Base-by-base conservation (phyloP, 2,113 vertebrate species). In the Scartelaos histophorus region DNA sequence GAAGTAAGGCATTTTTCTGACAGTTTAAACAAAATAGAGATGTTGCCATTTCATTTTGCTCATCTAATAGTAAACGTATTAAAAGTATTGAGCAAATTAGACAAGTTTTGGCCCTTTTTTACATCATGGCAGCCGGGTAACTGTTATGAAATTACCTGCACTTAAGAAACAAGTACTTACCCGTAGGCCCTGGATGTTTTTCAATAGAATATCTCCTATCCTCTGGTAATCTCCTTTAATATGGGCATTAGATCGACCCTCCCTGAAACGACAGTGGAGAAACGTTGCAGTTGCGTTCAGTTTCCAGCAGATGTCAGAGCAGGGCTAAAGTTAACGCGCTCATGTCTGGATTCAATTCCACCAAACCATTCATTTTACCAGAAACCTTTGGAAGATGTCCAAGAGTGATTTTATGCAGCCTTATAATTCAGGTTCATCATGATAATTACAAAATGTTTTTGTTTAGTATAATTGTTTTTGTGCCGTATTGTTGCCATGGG, bases 171-270 rank as follows among this genome's bases (percentile, higher is more conserved):
- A 5, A 12, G 0, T 22, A 46, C 3, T 78, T 93, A 98, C 97
- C 96, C 95, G 96, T 84, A 98, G 92, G 69, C 88, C 94, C 90
- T 96, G 96, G 53, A 97, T 94, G 88, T 97, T 97, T 92, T 94
- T 97, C 74, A 98, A 92, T 90, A 98, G 94, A 82, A 98, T 67
- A 5, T 98, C 97, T 7, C 96, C 96, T 3, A 97, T 95, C 81
- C 95, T 95, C 87, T 98, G 96, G 89, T 95, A 94, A 85, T 97
- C 96, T 81, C 94, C 95, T 92, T 95, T 95, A 83, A 96, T 90
- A 83, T 98, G 96, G 24, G 96, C 95, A 13, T 97, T 97, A 2
- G 96, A 96, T 3, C 95, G 95, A 67, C 96, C 96, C 94, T 98
- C 96, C 96, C 97, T 98, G 51, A 57, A 13, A 69, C 17, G 35